A percentile compares a stretch with the other conserved stretches of the same genome.
Evolutionary conservation across 1,140 invertebrate genomes (phyloP).

Genomic region (Babylonia areolata): DNA sequence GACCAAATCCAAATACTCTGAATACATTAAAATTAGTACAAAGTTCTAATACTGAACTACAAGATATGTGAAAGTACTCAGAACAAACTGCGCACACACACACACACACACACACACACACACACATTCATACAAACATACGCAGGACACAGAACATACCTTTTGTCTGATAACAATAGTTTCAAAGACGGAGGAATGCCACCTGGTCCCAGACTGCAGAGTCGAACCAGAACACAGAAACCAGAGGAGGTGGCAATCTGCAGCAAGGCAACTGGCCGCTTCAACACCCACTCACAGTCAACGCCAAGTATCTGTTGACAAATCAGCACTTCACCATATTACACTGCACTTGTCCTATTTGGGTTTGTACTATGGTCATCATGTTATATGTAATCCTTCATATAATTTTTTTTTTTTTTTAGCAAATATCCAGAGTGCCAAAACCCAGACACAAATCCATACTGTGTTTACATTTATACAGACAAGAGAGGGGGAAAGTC

Average conservation of each 20-base stretch:
- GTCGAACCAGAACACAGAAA: constrained; percentile 80
- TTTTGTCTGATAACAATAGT: constrained; percentile 77
- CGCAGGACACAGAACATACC: constrained; percentile 41
- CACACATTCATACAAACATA: neutral
- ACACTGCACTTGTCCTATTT: too few relatives aligned
- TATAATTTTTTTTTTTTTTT: neutral
- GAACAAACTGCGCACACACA: constrained; percentile 3
- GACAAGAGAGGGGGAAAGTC: too few relatives aligned
- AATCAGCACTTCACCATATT: neutral
- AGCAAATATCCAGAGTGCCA: neutral
- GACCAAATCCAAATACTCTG: too few relatives aligned
- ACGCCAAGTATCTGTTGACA: constrained; percentile 79
- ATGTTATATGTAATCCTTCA: neutral
- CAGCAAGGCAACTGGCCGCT: constrained; percentile 14
- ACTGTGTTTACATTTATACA: too few relatives aligned
- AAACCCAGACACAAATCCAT: too few relatives aligned
- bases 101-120: constrained; percentile 13
- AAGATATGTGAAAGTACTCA: too few relatives aligned
- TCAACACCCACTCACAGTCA: constrained; percentile 61
- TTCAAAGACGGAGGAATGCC: constrained; percentile 79
- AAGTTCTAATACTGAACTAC: too few relatives aligned
- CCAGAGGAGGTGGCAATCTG: constrained; percentile 65
- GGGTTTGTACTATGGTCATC: too few relatives aligned
- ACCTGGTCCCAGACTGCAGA: constrained; percentile 77
- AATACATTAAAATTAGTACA: too few relatives aligned